Evolutionary conservation across 2,888 invertebrate species (phyloP), one percentile per base, ranked within the genome.

Genomic region (Acleris holmiana): DNA sequence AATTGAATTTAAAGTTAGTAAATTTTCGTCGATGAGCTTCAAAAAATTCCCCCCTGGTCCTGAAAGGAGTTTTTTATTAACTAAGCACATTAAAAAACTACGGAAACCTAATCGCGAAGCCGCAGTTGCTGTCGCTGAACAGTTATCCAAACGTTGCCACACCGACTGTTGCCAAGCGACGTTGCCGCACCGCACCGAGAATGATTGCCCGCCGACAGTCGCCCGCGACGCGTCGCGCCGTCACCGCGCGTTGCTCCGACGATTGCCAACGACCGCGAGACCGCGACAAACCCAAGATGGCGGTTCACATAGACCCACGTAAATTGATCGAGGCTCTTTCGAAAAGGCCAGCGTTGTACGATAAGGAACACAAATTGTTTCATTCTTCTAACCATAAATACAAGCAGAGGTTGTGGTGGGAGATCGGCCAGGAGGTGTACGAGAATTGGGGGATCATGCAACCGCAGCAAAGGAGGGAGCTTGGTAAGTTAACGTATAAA

Each of bases 361-460:
- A 80, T 55, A 83, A 77, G 54, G 76, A 74, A 13, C 79, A 84
- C 50, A 68, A 77, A 0, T 73, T 74, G 51, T 82, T 13, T 6
- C 18, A 83, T 64, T 78, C 76, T 49, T 76, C 74, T 59, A 77
- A 81, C 61, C 79, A 78, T 55, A 80, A 77, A 61, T 71, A 76
- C 35, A 86, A 82, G 61, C 69, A 78, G 13, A 75, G 75, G 54
- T 64, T 84, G 61, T 87, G 86, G 86, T 72, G 71, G 8, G 84
- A 83, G 18, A 76, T 84, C 13, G 79, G 82, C 64, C 71, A 71
- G 54, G 85, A 85, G 49, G 77, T 86, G n/a, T 73, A 73, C 48
- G 63, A 71, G 2, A 73, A 74, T 57, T 86, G 82, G 82, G 81
- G 80, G 0, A 61, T 72, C 40, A 68, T 85, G 69, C 73, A 72